Base-by-base conservation (phyloP, 2,113 vertebrate genomes). In the Myxocyprinus asiaticus region DNA sequence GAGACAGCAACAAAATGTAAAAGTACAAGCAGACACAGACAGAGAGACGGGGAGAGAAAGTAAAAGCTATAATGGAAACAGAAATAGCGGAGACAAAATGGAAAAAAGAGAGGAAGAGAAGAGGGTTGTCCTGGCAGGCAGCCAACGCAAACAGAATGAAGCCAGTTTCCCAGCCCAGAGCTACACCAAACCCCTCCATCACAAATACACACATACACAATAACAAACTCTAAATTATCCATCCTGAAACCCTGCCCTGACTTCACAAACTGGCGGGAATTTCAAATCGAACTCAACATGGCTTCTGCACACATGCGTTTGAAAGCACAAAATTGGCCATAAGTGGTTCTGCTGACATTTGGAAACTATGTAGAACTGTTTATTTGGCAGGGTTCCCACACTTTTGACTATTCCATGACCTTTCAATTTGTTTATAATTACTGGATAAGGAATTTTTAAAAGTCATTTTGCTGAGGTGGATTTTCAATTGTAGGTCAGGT, bases 151-250 rank as follows among this genome's bases (percentile, higher is more conserved):
- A 88, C 87, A 87, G 77, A 83, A 83, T 77, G 22, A 77, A 78
- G 75, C 81, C 85, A 82, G 86, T 87, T 88, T 88, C 87, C 87
- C 85, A 88, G 87, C 82, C 70, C 73, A 67, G 80, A 73, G 74
- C 76, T 67, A 56, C 51, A 53, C 48, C 79, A 69, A 65, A 66
- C 61, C 48, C 1, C 22, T 69, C 51, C 22, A 3, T 33, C 1
- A 33, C 22, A 33, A 33, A 42, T 70, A 63, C 68, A 58, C 59
- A 76, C 75, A 71, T 77, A 44, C 76, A 86, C 78, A 63, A 73
- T 80, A 73, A 59, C 81, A 69, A 73, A 86, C 67, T 80, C 67
- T 56, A 66, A 75, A 71, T 22, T 61, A 43, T 74, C 51, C 45
- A 67, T 55, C 58, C 77, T 56, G 51, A 77, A 67, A 65, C 76